Percentiles rank a stretch among this genome's conserved stretches.
Evolutionary conservation across 2,113 vertebrate species (phyloP).

Genomic region (Butorides virescens): DNA sequence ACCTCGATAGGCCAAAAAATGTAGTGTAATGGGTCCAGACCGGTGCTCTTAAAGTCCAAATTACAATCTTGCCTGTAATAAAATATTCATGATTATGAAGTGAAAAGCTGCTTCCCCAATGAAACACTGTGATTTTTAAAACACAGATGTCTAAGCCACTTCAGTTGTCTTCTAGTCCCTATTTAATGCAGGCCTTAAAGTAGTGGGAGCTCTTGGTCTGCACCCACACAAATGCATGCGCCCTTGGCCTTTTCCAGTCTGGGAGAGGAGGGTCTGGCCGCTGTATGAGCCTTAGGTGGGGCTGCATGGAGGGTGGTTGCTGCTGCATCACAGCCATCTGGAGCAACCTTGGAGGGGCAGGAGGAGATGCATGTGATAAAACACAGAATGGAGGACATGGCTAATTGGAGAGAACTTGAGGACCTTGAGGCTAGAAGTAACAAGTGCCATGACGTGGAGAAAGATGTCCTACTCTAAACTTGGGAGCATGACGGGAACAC

Average conservation of each 20-base stretch:
- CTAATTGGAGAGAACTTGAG: background rate
- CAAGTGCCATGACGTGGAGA: background rate
- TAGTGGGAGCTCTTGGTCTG: background rate
- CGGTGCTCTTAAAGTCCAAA: background rate
- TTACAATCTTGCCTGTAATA: background rate
- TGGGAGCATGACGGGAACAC: background rate
- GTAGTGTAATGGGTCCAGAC: background rate
- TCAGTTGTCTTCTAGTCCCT: background rate
- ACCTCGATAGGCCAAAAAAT: background rate
- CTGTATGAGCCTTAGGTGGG: background rate
- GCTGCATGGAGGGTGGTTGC: background rate
- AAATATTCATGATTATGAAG: background rate
- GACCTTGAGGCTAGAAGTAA: background rate
- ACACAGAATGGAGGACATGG: fast-evolving
- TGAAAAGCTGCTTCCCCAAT: background rate
- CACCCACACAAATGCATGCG: background rate
- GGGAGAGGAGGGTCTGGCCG: background rate
- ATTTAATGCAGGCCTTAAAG: background rate
- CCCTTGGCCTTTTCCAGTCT: background rate
- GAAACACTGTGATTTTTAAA: background rate
- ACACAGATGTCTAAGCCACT: background rate
- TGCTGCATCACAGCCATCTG: background rate
- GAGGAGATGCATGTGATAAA: background rate
- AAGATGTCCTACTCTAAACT: background rate
- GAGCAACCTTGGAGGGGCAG: background rate